phyloP scores from a whole-genome alignment of 2,113 vertebrate species.

The Tiliqua scincoides region DNA sequence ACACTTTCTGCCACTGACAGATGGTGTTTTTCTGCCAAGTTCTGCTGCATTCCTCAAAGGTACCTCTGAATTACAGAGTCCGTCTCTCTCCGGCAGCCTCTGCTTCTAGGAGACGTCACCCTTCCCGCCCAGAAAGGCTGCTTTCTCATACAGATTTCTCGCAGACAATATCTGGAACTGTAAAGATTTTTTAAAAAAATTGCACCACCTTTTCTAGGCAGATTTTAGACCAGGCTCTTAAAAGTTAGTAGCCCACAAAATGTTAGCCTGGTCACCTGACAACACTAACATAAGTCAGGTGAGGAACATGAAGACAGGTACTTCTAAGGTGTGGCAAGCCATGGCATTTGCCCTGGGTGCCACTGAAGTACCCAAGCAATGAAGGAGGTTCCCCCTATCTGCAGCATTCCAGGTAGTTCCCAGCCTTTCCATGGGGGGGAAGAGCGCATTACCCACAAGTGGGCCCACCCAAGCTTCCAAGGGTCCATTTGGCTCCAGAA shows the following conservation, averaged over 20 bases:
- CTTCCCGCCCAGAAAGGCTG: background rate
- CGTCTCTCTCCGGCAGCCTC: constrained; percentile 21
- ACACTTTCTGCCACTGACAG: constrained; percentile 69
- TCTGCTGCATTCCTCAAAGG: constrained; percentile 50
- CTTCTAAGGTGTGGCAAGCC: too few relatives aligned
- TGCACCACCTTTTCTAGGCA: background rate
- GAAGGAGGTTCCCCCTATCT: too few relatives aligned
- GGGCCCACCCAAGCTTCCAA: too few relatives aligned
- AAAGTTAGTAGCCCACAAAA: background rate
- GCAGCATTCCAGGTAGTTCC: too few relatives aligned
- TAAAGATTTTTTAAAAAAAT: rapidly evolving
- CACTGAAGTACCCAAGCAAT: too few relatives aligned
- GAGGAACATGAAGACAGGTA: too few relatives aligned
- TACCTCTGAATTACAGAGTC: constrained; percentile 49
- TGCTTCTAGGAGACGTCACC: constrained; percentile 9
- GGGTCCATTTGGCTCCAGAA: too few relatives aligned
- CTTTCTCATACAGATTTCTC: constrained; percentile 27
- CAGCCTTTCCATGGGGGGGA: too few relatives aligned
- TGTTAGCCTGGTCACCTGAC: too few relatives aligned
- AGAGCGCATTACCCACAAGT: too few relatives aligned
- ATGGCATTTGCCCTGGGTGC: too few relatives aligned
- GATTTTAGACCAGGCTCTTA: background rate
- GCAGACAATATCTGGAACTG: background rate
- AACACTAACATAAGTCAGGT: too few relatives aligned
- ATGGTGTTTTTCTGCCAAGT: constrained; percentile 71